Evolutionary conservation across 1,140 invertebrate genomes (phyloP).

Genomic region (Fopius arisanus): DNA sequence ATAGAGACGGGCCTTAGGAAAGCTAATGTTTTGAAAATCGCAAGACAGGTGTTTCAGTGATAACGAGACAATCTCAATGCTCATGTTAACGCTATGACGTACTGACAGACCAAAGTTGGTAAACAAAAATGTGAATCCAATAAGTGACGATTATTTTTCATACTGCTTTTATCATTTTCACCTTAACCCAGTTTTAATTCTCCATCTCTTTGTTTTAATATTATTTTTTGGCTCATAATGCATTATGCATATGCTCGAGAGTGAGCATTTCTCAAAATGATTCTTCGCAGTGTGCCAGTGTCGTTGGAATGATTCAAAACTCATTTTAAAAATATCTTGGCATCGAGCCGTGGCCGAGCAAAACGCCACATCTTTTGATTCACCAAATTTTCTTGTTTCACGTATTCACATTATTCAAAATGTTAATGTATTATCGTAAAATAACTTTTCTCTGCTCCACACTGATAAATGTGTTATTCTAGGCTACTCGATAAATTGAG

Average conservation of each 20-base stretch:
- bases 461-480: too few species aligned
- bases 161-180: not conserved
- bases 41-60: not conserved
- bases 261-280: not conserved
- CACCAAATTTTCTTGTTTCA: not conserved
- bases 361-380: not conserved
- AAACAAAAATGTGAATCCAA: not conserved
- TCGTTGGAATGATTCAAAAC: constrained; percentile 12
- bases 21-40: too few species aligned
- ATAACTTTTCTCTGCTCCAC: not conserved
- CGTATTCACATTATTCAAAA: not conserved
- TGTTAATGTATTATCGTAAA: not conserved
- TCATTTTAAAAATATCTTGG: constrained; percentile 46
- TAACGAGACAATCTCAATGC: not conserved
- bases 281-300: not conserved
- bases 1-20: too few species aligned
- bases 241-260: not conserved
- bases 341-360: constrained; percentile 26
- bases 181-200: not conserved
- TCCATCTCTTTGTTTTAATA: not conserved
- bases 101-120: not conserved
- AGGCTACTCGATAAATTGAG: too few species aligned
- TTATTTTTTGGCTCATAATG: not conserved
- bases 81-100: not conserved
- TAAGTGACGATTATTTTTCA: not conserved